These are phyloP conservation scores for Sycophila texana DNA, from an alignment of 2,888 invertebrate genomes.

Conservation along the genomic window DNA sequence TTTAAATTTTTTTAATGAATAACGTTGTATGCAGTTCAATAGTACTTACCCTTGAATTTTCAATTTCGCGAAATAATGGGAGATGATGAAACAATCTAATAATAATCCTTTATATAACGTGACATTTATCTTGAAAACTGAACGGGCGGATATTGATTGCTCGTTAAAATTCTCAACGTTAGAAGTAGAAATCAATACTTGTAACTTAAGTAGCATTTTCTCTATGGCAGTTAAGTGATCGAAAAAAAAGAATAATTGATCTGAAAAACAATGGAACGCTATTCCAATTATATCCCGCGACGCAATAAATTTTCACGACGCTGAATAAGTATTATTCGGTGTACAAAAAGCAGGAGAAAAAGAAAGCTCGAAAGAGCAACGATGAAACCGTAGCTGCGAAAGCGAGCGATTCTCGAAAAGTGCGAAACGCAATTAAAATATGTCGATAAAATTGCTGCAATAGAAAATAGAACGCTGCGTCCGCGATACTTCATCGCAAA, in stretches of 20 bases:
- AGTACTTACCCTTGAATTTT: too few relatives aligned
- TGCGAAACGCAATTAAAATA: conserved; percentile 25
- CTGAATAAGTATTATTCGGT: neutral
- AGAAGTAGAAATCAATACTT: conserved; percentile 17
- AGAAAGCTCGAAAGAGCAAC: neutral
- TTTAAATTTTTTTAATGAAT: too few relatives aligned
- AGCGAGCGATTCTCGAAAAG: neutral
- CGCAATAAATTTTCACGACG: neutral
- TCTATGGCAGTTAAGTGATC: neutral
- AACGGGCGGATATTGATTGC: conserved; percentile 26
- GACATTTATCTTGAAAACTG: conserved; percentile 9
- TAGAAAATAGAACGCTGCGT: conserved; percentile 30
- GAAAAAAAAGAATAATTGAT: conserved; percentile 3
- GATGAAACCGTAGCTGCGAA: neutral
- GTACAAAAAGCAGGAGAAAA: neutral
- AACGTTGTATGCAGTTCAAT: too few relatives aligned
- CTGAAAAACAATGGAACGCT: neutral
- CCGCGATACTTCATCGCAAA: conserved; percentile 35
- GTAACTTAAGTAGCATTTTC: conserved; percentile 4
- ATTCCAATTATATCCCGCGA: neutral
- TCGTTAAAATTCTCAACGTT: conserved; percentile 30
- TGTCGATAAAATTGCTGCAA: conserved; percentile 38
- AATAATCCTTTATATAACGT: neutral
- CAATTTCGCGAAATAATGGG: too few relatives aligned
- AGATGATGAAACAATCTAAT: neutral